These are phyloP conservation scores for Mythimna ferrago DNA, from an alignment of 2,888 invertebrate species.

Conservation along the genomic window DNA sequence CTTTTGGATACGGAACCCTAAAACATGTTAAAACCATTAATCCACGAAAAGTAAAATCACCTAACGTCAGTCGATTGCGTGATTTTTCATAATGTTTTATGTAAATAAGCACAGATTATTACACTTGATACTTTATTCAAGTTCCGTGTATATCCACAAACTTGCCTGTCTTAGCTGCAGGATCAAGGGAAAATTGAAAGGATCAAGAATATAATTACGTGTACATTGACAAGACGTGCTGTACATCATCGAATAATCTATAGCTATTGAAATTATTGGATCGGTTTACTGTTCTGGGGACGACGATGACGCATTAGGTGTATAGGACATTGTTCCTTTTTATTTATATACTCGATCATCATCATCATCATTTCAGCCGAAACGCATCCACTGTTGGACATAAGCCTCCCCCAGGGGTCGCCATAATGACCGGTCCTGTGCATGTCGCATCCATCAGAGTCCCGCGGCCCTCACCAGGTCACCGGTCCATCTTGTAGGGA, in stretches of 20 bases:
- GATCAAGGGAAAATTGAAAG: constrained; percentile 64
- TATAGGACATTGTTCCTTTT: no score
- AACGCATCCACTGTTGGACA: no score
- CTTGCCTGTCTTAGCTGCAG: constrained; percentile 48
- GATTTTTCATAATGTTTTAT: constrained; percentile 39
- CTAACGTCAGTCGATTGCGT: constrained; percentile 35
- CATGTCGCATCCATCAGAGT: no score
- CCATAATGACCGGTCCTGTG: no score
- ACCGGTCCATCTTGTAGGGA: no score
- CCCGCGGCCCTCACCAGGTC: no score
- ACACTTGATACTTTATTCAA: constrained; percentile 41
- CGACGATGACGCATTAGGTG: not conserved
- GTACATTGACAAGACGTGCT: constrained; percentile 49
- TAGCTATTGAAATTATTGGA: constrained; percentile 23
- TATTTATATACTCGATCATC: no score
- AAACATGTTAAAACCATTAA: not conserved
- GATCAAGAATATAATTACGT: constrained; percentile 64
- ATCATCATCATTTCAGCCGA: no score
- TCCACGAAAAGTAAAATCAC: constrained; percentile 13
- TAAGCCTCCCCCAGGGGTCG: no score
- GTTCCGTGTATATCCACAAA: constrained; percentile 47
- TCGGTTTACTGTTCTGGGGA: not conserved
- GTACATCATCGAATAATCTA: constrained; percentile 29
- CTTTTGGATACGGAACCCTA: no score
- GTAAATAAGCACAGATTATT: constrained; percentile 44